Evolutionary conservation across 2,888 invertebrate genomes (phyloP).

Genomic region (Lobophora halterata): DNA sequence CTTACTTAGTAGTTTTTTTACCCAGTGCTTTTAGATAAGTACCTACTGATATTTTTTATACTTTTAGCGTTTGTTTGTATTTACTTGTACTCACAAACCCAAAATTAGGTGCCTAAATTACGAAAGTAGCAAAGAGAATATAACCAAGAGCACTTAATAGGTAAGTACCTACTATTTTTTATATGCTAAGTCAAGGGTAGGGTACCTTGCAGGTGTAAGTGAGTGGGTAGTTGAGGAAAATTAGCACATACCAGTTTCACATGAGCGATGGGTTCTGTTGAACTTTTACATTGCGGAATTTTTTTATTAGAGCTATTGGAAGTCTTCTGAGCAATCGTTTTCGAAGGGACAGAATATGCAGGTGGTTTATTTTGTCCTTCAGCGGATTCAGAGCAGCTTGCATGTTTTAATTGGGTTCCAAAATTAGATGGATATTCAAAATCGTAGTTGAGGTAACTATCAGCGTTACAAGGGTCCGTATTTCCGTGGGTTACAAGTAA

Average conservation of each 20-base stretch:
- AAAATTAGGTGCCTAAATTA: no score
- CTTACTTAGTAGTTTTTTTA: background rate
- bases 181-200: no score
- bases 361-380: background rate
- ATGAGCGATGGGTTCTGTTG: slow-evolving; percentile 36
- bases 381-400: slow-evolving; percentile 1
- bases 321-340: slow-evolving; percentile 2
- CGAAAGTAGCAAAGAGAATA: no score
- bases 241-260: slow-evolving; percentile 35
- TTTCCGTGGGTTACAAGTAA: slow-evolving; percentile 2
- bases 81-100: no score
- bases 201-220: no score
- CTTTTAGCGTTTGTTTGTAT: no score
- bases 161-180: no score
- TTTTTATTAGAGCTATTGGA: slow-evolving; percentile 16
- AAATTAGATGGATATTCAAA: slow-evolving; percentile 14
- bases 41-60: no score
- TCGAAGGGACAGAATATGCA: slow-evolving; percentile 1
- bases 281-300: slow-evolving; percentile 15
- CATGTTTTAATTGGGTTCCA: slow-evolving; percentile 8
- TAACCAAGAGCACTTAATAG: no score
- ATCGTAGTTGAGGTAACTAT: slow-evolving; percentile 17
- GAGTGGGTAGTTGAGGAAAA: no score
- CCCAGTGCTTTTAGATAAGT: background rate
- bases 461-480: slow-evolving; percentile 2